Evolutionary conservation across 2,888 invertebrate genomes (phyloP), one percentile per base, ranked within the genome.

Genomic region (Augiades crinisus): DNA sequence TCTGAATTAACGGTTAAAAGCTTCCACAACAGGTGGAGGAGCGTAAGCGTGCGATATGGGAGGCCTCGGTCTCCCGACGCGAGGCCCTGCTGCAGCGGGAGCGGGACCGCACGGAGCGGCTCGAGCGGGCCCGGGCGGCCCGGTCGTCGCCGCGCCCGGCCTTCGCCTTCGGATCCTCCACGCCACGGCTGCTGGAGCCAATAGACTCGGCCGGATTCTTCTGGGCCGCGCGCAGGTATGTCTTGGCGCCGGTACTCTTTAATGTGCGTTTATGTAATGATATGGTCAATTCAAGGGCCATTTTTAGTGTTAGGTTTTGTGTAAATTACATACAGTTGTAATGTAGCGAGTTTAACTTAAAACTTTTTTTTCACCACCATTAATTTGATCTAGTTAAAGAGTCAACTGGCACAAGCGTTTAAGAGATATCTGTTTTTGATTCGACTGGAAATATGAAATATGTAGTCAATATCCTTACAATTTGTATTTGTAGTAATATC

Each of bases 81-180:
- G 96, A 96, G 78, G 96, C 96, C 59, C 94, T 97, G 64, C 80
- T 97, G 64, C 93, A 95, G 70, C 94, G 96, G 75, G 97, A 96
- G 84, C 93, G 94, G 89, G 96, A 96, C 76, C 92, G 96, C 64
- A 95, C 95, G 71, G 95, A 94, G 62, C 92, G 95, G 60, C 90
- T 96, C 70, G 96, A 96, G 79, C 92, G 94, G 46, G 95, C 94
- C 78, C 93, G 93, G 68, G 93, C 93, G 69, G 93, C 95, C 67
- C 95, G 96, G 73, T 92, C 95, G 67, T 62, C 86, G 19, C 86
- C 87, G n/a, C 75, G 87, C 36, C 75, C 85, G 5, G 95, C 94
- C 51, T 97, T 96, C 88, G 97, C 97, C 49, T 97, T 97, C 86
- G 97, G 97, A 55, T 97, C 96, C 67, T 97, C 96, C 63, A 97